phyloP scores from a whole-genome alignment of 2,888 invertebrate genomes.

The Pheosia tremula region DNA sequence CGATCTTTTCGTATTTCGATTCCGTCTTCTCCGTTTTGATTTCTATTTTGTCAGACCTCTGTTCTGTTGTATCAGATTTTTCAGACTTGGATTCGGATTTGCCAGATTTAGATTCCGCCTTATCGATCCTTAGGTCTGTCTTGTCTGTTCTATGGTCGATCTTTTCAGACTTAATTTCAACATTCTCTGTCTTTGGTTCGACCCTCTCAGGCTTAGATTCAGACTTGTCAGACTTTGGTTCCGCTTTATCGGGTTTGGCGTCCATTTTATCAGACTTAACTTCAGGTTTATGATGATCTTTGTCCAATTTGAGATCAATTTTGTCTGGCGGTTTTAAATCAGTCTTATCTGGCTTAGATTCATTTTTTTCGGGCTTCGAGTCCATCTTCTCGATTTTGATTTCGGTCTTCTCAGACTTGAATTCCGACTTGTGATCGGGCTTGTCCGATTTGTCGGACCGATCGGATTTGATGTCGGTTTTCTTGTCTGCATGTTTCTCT shows the following conservation, averaged over 20 bases:
- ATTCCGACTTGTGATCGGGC: constrained; percentile 15
- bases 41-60: constrained; percentile 5
- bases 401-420: constrained; percentile 16
- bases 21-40: constrained; percentile 19
- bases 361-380: constrained; percentile 16
- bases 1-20: constrained; percentile 33
- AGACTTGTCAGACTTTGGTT: constrained; percentile 11
- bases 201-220: constrained; percentile 14
- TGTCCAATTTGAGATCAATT: constrained; percentile 19
- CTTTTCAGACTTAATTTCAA: constrained; percentile 5
- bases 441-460: constrained; percentile 13
- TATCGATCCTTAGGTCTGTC: background rate
- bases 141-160: constrained; percentile 3
- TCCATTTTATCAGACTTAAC: constrained; percentile 20
- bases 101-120: constrained; percentile 1
- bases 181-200: constrained; percentile 14
- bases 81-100: constrained; percentile 3
- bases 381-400: constrained; percentile 7
- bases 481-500: constrained; percentile 57
- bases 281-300: constrained; percentile 7
- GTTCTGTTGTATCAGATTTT: constrained; percentile 3
- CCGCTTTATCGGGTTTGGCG: constrained; percentile 15
- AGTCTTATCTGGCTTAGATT: constrained; percentile 15
- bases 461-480: constrained; percentile 44
- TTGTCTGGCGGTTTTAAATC: constrained; percentile 10